Percentiles rank a stretch among this genome's conserved stretches.
Conservation (phyloP, 2,113 vertebrate species). For the Bubo blakistoni region DNA sequence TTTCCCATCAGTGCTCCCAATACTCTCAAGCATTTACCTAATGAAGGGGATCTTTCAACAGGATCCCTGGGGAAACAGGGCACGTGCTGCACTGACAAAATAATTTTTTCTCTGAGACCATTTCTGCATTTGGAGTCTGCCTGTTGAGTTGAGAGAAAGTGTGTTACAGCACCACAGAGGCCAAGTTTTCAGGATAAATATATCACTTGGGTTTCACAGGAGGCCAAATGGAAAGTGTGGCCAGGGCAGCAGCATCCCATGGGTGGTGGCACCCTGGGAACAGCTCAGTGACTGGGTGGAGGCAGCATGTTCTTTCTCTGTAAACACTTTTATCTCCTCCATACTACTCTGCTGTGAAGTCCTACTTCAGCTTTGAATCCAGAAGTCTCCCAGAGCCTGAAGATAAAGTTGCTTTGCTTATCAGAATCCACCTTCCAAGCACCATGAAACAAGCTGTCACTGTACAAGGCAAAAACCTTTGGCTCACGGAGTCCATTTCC, state of each 20-base stretch:
- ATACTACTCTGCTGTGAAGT: neutral
- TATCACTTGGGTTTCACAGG: neutral
- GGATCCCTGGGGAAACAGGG: neutral
- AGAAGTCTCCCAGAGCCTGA: neutral
- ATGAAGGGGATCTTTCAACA: neutral
- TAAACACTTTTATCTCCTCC: neutral
- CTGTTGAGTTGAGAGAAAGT: neutral
- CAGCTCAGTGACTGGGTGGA: fast-evolving
- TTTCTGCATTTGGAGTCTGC: neutral
- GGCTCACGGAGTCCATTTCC: neutral
- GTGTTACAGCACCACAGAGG: neutral
- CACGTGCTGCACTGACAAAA: neutral
- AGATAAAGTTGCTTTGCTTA: neutral
- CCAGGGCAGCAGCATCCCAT: neutral
- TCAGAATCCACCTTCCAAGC: neutral
- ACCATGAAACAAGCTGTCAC: neutral
- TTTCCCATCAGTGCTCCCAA: neutral
- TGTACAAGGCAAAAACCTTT: neutral
- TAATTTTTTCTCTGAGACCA: neutral
- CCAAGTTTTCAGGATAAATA: neutral
- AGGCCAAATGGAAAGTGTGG: neutral
- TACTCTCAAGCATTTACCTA: neutral
- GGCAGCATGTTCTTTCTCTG: fast-evolving
- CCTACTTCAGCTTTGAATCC: neutral
- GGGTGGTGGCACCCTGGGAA: neutral